Conservation (phyloP, 1,140 invertebrate genomes). For the Drosophila teissieri region DNA sequence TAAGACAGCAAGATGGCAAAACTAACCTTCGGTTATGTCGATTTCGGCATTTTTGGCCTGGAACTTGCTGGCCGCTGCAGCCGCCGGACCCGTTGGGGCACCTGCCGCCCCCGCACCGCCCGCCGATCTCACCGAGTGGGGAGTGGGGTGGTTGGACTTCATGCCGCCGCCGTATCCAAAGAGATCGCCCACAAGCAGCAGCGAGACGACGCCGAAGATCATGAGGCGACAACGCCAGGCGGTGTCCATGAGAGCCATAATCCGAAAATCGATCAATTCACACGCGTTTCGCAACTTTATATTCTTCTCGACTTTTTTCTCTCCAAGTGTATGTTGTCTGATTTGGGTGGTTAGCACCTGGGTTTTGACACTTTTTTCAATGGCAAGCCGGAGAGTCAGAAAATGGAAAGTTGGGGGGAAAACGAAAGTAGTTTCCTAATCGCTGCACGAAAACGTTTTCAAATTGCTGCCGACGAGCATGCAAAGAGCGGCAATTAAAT, state of each 20-base stretch:
- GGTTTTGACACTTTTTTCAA: constrained; percentile 58
- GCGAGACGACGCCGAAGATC: constrained; percentile 71
- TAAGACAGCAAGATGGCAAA: background rate
- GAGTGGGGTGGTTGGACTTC: constrained; percentile 69
- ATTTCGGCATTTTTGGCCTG: constrained; percentile 82
- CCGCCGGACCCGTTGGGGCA: constrained; percentile 67
- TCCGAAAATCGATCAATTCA: constrained; percentile 12
- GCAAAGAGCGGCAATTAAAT: constrained; percentile 71
- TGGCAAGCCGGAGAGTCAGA: constrained; percentile 29
- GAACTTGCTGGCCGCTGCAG: constrained; percentile 73
- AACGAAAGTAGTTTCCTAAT: constrained; percentile 62
- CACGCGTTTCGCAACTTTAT: constrained; percentile 41
- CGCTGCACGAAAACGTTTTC: constrained; percentile 55
- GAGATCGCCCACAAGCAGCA: constrained; percentile 80
- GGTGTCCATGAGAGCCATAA: constrained; percentile 71
- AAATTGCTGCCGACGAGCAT: constrained; percentile 48
- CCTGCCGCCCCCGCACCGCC: constrained; percentile 35
- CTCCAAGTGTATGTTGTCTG: background rate
- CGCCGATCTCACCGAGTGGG: constrained; percentile 39
- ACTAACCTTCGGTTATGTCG: constrained; percentile 83
- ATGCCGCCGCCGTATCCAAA: constrained; percentile 76
- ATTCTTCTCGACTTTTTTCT: background rate
- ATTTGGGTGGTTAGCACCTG: constrained; percentile 42
- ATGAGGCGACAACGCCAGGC: constrained; percentile 83
- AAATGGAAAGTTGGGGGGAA: constrained; percentile 55